Evolutionary conservation across 1,140 invertebrate species (phyloP).

Genomic region (Eufriesea mexicana): DNA sequence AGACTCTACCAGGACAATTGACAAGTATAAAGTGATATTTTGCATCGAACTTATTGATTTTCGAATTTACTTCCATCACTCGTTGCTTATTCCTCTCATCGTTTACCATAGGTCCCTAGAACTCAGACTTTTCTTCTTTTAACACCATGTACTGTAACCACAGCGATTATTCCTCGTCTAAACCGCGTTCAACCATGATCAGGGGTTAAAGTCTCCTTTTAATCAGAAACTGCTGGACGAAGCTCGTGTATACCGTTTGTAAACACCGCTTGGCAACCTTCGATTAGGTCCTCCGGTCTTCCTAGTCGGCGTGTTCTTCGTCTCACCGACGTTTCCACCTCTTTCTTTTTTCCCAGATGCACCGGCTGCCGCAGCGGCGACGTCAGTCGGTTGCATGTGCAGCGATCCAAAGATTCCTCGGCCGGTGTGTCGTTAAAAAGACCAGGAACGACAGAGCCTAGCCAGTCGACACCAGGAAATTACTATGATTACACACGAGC

Average conservation of each 20-base stretch:
- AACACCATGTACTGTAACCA: too few species aligned
- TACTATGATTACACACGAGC: conserved; percentile 46
- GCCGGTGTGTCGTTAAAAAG: conserved; percentile 36
- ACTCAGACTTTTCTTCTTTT: too few species aligned
- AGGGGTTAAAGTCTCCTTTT: not conserved
- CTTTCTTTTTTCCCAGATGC: not conserved
- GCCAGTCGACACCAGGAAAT: conserved; percentile 56
- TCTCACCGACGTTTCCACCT: not conserved
- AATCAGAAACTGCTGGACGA: not conserved
- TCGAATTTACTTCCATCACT: too few species aligned
- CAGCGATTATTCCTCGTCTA: not conserved
- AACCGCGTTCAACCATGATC: not conserved
- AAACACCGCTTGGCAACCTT: conserved; percentile 54
- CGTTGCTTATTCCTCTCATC: too few species aligned
- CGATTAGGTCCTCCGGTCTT: conserved; percentile 10
- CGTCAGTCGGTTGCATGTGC: conserved; percentile 43
- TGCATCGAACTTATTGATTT: too few species aligned
- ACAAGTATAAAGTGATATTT: too few species aligned
- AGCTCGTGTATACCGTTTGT: conserved; percentile 12
- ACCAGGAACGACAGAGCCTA: conserved; percentile 13
- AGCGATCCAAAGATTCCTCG: conserved; percentile 49
- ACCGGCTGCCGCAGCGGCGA: not conserved
- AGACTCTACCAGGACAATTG: too few species aligned
- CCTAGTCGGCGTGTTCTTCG: not conserved
- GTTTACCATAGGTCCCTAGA: too few species aligned